Percentiles rank a stretch among this genome's conserved stretches.
Evolutionary conservation across 2,888 invertebrate species (phyloP).

Genomic region (Autographa pulchrina): DNA sequence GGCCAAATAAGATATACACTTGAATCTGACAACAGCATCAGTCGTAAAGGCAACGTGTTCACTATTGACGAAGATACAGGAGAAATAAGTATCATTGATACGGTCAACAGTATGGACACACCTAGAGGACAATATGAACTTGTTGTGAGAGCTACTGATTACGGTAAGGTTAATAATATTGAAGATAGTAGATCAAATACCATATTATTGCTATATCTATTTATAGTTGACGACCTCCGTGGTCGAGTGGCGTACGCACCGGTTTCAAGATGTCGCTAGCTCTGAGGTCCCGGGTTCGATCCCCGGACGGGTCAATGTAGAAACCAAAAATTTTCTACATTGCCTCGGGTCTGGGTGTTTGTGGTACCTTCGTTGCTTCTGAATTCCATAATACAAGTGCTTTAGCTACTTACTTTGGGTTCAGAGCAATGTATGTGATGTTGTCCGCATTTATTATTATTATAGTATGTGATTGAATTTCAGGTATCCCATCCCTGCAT

Average conservation of each 20-base stretch:
- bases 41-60: slow-evolving; percentile 90
- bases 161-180: slow-evolving; percentile 81
- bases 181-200: background rate
- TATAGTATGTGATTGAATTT: slow-evolving; percentile 28
- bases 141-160: slow-evolving; percentile 92
- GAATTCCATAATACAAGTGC: too few species aligned
- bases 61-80: slow-evolving; percentile 92
- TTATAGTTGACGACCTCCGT: too few species aligned
- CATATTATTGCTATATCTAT: background rate
- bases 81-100: slow-evolving; percentile 91
- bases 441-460: too few species aligned
- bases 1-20: slow-evolving; percentile 91
- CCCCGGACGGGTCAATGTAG: too few species aligned
- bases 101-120: slow-evolving; percentile 93
- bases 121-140: slow-evolving; percentile 93
- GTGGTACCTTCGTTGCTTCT: too few species aligned
- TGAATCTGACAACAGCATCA: slow-evolving; percentile 92
- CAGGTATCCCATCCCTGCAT: slow-evolving; percentile 90
- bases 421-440: too few species aligned
- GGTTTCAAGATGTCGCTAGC: too few species aligned
- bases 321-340: too few species aligned
- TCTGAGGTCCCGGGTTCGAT: too few species aligned
- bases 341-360: too few species aligned
- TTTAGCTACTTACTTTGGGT: too few species aligned
- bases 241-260: too few species aligned